Conservation (phyloP, 2,888 invertebrate genomes). For the Sinotaia quadrata region DNA sequence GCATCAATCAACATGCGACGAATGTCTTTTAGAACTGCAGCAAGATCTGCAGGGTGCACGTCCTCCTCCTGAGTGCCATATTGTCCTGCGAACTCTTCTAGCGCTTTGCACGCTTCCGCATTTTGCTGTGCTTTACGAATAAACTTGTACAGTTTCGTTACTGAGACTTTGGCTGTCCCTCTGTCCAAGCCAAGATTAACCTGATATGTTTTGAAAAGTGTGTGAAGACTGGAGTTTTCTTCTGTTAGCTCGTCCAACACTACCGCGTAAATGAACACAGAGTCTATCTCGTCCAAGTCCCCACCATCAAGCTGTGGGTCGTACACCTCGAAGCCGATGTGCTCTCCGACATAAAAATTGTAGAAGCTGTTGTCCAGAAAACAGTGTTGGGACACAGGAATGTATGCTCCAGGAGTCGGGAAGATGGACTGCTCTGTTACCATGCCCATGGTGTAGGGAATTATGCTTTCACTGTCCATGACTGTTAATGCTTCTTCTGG, state of each 20-base stretch:
- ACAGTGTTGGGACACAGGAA: constrained; percentile 39
- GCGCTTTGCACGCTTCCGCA: neutral
- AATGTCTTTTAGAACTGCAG: constrained; percentile 36
- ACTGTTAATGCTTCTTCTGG: neutral
- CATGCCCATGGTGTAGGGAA: neutral
- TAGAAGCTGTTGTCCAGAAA: constrained; percentile 39
- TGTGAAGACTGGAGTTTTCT: neutral
- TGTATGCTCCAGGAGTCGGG: constrained; percentile 39
- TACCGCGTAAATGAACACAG: constrained; percentile 34
- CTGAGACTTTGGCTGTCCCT: constrained; percentile 13
- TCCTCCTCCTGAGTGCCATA: neutral
- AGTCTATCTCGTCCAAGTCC: constrained; percentile 6
- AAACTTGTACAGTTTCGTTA: constrained; percentile 35
- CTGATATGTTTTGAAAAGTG: constrained; percentile 8
- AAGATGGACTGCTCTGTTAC: neutral
- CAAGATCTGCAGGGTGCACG: constrained; percentile 2
- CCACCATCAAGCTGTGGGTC: constrained; percentile 31
- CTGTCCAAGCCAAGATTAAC: constrained; percentile 25
- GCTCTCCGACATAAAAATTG: constrained; percentile 36
- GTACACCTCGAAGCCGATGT: constrained; percentile 41
- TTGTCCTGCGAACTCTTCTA: neutral
- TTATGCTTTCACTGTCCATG: neutral
- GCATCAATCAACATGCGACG: constrained; percentile 37
- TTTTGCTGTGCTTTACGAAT: constrained; percentile 4
- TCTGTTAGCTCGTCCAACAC: constrained; percentile 6